phyloP scores from a whole-genome alignment of 2,797 vertebrate genomes.

The Cheirogaleus major region DNA sequence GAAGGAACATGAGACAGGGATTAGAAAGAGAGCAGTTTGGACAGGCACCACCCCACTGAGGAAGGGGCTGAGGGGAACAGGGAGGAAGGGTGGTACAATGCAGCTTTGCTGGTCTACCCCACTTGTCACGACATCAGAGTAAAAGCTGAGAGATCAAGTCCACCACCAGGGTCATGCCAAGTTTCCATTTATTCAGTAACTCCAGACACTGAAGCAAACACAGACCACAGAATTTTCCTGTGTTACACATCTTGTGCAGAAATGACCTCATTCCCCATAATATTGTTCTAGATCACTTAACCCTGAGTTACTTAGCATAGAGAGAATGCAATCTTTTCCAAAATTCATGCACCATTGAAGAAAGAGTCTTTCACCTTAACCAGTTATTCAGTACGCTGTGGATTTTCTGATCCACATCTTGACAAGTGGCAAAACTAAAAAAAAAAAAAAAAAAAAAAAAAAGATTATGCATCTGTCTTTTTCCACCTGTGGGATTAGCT shows the following conservation, averaged over 20 bases:
- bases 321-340: background rate
- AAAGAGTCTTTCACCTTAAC: conserved; percentile 1
- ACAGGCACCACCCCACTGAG: background rate
- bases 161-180: too few relatives aligned
- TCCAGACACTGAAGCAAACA: background rate
- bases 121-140: background rate
- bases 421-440: background rate
- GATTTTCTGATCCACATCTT: background rate
- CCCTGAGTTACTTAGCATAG: background rate
- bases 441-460: background rate
- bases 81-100: background rate
- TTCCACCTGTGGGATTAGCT: background rate
- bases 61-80: background rate
- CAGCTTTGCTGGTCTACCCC: background rate
- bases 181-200: background rate
- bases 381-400: background rate
- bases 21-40: background rate
- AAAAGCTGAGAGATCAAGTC: background rate
- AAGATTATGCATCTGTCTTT: background rate
- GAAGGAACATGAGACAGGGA: background rate
- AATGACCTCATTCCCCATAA: background rate
- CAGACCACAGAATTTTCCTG: conserved; percentile 16
- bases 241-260: background rate
- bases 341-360: background rate
- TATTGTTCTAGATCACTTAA: conserved; percentile 22